These are phyloP conservation scores for Psittacara wagleri DNA, from an alignment of 2,113 vertebrate species.

Conservation along the genomic window DNA sequence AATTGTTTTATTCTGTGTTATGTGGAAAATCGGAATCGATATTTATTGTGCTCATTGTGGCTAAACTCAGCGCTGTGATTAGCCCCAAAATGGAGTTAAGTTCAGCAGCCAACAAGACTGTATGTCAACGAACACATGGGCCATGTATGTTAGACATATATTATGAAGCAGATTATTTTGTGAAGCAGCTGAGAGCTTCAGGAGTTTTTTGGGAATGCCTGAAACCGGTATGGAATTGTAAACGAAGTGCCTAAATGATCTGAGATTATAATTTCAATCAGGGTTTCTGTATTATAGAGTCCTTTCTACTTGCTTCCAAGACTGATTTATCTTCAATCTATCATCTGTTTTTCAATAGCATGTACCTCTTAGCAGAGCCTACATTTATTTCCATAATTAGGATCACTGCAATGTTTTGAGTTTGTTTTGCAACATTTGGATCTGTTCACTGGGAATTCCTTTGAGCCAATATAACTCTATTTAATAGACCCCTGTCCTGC, in stretches of 20 bases:
- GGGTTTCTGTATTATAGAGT: background rate
- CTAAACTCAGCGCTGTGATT: background rate
- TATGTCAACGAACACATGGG: background rate
- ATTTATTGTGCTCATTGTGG: background rate
- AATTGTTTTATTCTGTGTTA: background rate
- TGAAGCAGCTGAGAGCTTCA: background rate
- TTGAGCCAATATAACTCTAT: background rate
- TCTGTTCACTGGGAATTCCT: background rate
- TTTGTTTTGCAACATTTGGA: background rate
- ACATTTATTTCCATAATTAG: background rate
- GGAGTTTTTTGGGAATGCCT: background rate
- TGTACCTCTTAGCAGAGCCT: background rate
- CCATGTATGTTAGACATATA: accelerated
- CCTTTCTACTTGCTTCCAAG: background rate
- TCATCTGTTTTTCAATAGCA: background rate
- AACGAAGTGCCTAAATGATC: background rate
- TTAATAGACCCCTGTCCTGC: background rate
- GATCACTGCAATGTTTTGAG: background rate
- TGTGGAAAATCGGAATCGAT: accelerated
- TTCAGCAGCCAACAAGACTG: background rate
- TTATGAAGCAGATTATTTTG: background rate
- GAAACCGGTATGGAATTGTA: background rate
- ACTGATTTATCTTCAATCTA: background rate
- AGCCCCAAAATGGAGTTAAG: background rate
- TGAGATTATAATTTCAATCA: background rate